phyloP scores from a whole-genome alignment of 2,113 vertebrate genomes.

The Pluvianellus socialis region DNA sequence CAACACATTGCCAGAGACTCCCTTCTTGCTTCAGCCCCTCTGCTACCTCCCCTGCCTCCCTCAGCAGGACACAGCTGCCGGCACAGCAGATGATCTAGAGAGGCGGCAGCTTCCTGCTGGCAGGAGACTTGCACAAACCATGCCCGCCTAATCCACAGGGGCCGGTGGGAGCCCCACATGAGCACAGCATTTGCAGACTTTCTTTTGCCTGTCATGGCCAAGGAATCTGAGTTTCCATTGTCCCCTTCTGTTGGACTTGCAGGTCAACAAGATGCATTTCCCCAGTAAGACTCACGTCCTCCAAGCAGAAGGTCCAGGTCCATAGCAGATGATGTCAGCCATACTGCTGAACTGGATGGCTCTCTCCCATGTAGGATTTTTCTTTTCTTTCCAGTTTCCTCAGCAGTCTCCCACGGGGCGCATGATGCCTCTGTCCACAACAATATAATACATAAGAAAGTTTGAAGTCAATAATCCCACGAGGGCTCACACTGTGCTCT shows the following conservation, averaged over 20 bases:
- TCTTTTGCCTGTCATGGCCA: background rate
- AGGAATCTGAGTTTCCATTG: background rate
- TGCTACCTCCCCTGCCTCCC: background rate
- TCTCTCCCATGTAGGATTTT: background rate
- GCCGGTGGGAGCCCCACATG: accelerated
- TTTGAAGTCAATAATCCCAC: background rate
- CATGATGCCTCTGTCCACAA: background rate
- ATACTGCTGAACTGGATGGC: background rate
- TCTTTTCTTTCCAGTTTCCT: background rate
- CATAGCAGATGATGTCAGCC: background rate
- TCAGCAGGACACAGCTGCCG: accelerated
- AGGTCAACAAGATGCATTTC: background rate
- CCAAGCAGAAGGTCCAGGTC: background rate
- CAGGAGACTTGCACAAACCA: accelerated
- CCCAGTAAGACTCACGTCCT: background rate
- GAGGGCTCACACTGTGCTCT: background rate
- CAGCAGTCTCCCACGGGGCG: background rate
- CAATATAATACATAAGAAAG: background rate
- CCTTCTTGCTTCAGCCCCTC: background rate
- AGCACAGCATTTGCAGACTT: background rate
- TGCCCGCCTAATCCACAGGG: background rate
- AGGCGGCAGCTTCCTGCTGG: background rate
- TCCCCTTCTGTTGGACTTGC: background rate
- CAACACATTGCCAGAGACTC: accelerated
- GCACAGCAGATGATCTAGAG: background rate